Evolutionary conservation across 2,113 vertebrate species (phyloP), one percentile per base, ranked within the genome.

Genomic region (Otus sunia): DNA sequence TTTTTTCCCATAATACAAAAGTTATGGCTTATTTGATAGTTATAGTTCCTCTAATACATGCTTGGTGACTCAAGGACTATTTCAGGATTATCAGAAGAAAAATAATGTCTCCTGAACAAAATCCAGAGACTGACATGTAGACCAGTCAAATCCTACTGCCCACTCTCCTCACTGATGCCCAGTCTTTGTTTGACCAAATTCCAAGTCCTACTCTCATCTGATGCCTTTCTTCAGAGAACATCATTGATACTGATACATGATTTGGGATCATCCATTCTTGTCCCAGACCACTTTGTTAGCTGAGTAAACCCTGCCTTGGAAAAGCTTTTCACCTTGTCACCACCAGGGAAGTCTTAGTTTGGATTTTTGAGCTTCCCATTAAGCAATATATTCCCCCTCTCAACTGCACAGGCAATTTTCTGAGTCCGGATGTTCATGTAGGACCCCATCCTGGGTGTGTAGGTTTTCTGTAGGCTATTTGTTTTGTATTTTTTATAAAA

Each of bases 401-500:
- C n/a, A 53, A 43, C 9, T 41, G 7, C 34, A 77, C 34, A 73
- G 19, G 20, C n/a, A 59, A 20, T 52, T 53, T 10, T 49, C 19
- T 0, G 0, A 81, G 5, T 26, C 29, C 69, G 50, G 16, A 41
- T 90, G 21, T 59, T 72, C 34, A 32, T 1, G 5, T 8, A 79
- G 12, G 21, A 72, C 19, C 18, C 15, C 49, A 63, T 11, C 4
- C 32, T 71, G 37, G 5, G 23, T 20, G 8, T 19, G 13, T 5
- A 63, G 9, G 14, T 55, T 88, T 90, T 62, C 71, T 88, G 36
- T 1, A 8, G 37, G 36, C 25, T 72, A 50, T 34, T 92, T 80
- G 18, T 41, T 53, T 23, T 53, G 5, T 25, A 59, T 15, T 56
- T 90, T 66, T 83, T 18, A 56, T 30, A 80, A 88, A 90, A 90